Base-by-base conservation (phyloP, 2,888 invertebrate species). In the Cephonodes hylas region DNA sequence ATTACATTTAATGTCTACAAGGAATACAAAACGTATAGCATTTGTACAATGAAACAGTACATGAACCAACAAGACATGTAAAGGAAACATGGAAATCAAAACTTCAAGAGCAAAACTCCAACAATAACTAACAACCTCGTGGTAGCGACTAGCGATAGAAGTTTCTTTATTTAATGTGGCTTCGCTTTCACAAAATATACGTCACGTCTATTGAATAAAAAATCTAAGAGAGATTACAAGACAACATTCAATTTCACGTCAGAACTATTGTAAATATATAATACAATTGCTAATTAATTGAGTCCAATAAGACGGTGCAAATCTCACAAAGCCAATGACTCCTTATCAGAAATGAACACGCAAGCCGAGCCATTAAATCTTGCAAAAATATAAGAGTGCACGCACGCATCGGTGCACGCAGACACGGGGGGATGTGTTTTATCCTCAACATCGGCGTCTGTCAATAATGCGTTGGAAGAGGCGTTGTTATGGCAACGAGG, bases 401-500 rank as follows among this genome's bases (percentile, higher is more conserved):
- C 72, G 77, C 84, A 83, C 83, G 80, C 82, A 77, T 69, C 75
- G 74, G 65, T 44, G 58, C 23, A 61, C 22, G 53, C 42, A 22
- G 22, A 59, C 38, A 15, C 42, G 68, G 69, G 65, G 68, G 74
- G 73, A 68, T 71, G 71, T 69, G 72, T 68, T 74, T 67, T 68
- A 67, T 67, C 66, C 64, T 85, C 86, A 85, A 83, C 80, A 75
- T 79, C 78, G 75, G 75, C 72, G 85, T 81, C 86, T 88, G 88
- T 89, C 89, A 87, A 90, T 88, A 85, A 80, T 82, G 85, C 81
- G 81, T 84, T 80, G 81, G 83, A 81, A 84, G 83, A 82, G 85
- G 87, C 82, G 90, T 92, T 84, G 87, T 82, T 89, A 91, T 91
- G 83, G 81, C 75, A 71, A 92, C 91, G 77, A 79, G 86, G 86